These are phyloP conservation scores for Mercenaria mercenaria DNA, from an alignment of 1,140 invertebrate genomes.

Conservation along the genomic window DNA sequence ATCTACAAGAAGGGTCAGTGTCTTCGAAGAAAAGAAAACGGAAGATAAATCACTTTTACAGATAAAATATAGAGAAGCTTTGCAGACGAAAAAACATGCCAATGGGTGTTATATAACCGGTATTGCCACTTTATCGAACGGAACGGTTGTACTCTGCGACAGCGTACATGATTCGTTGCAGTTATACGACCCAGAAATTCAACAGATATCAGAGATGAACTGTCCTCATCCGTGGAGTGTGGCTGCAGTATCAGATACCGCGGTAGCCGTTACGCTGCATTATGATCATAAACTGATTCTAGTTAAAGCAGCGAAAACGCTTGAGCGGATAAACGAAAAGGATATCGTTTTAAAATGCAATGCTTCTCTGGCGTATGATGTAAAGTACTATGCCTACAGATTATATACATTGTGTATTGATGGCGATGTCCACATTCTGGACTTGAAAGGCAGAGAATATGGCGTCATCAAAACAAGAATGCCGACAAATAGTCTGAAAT, in stretches of 20 bases:
- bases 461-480: constrained; percentile 42
- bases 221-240: constrained; percentile 54
- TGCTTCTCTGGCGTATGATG: constrained; percentile 45
- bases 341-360: constrained; percentile 51
- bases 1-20: neutral
- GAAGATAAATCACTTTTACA: neutral
- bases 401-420: constrained; percentile 49
- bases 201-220: constrained; percentile 25
- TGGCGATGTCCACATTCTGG: constrained; percentile 49
- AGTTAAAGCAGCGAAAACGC: neutral
- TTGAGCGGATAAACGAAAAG: constrained; percentile 50
- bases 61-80: constrained; percentile 11
- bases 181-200: constrained; percentile 13
- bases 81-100: constrained; percentile 30
- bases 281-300: constrained; percentile 54
- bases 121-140: constrained; percentile 17
- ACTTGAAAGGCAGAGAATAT: constrained; percentile 51
- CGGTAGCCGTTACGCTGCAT: constrained; percentile 45
- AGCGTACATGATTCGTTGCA: constrained; percentile 55
- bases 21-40: neutral
- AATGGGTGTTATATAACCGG: constrained; percentile 44
- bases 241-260: constrained; percentile 34
- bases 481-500: neutral
- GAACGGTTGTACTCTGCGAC: constrained; percentile 44
- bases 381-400: constrained; percentile 55